Base-by-base conservation (phyloP, 2,113 vertebrate species). In the Perca fluviatilis region DNA sequence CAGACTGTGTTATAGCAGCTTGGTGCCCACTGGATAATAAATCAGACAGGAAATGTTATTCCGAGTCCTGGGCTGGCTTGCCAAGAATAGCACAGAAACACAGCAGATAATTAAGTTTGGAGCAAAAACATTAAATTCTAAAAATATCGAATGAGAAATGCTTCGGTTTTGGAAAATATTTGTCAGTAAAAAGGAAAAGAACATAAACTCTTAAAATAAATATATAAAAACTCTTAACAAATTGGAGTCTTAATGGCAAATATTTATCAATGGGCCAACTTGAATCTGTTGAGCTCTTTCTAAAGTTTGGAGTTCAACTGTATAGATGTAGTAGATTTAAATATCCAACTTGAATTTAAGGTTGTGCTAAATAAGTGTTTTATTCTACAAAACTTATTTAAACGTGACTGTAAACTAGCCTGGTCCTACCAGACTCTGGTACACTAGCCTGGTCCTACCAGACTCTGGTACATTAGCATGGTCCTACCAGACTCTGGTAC, bases 41-140 rank as follows among this genome's bases (percentile, higher is more conserved):
- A 36, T 72, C 46, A 75, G 14, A 58, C 61, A 71, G 67, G 67
- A 83, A 71, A 66, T 27, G 36, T 68, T 56, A n/a, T 27, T 43
- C n/a, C 36, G 23, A 56, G 27, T 21, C 58, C 21, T 3, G 21
- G 19, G 51, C 21, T 5, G 21, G 19, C 13, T 54, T 2, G 46
- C 72, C 66, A 77, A 69, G 46, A 81, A 64, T 15, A 77, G 25
- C 58, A 77, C 5, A 72, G 64, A 53, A 56, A 70, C 43, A 61
- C 36, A 54, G 69, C 21, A 46, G 43, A 54, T 75, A 78, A 77
- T 65, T 51, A 74, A 81, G 21, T 49, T 47, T 6, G 19, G 6
- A 54, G 11, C 5, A 53, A 43, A 65, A 83, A 51, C 18, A 19
- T 9, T 12, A 1, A 11, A 47, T 11, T 53, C 33, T 60, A 49